Evolutionary conservation across 1,140 invertebrate genomes (phyloP).

Genomic region (Odontomachus brunneus): DNA sequence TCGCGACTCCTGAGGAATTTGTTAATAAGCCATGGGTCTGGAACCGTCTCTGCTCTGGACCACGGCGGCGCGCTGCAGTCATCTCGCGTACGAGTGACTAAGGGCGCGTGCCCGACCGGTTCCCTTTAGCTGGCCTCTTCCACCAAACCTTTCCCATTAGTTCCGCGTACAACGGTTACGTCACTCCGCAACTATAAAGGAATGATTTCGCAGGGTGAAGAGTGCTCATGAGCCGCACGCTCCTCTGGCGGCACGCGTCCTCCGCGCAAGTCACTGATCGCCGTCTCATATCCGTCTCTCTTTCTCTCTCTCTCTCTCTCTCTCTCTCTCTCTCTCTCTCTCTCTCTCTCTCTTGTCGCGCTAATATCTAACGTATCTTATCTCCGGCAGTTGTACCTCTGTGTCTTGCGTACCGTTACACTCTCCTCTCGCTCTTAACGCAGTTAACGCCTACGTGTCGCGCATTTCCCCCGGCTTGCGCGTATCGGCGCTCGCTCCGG

Average conservation of each 20-base stretch:
- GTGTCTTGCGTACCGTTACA: constrained; percentile 40
- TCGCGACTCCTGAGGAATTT: neutral
- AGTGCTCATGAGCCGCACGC: too few relatives aligned
- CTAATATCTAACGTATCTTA: constrained; percentile 48
- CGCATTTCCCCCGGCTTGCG: constrained; percentile 17
- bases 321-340: constrained; percentile 25
- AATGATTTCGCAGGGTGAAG: constrained; percentile 38
- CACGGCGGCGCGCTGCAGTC: constrained; percentile 7
- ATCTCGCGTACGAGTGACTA: constrained; percentile 29
- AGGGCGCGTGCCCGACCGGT: constrained; percentile 52
- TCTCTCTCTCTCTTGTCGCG: constrained; percentile 24
- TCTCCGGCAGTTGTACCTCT: constrained; percentile 36
- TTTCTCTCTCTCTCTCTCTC: constrained; percentile 28
- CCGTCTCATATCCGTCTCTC: constrained; percentile 27
- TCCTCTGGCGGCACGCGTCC: constrained; percentile 4
- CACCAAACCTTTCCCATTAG: constrained; percentile 50
- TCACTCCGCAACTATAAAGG: constrained; percentile 40
- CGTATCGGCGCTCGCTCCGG: neutral
- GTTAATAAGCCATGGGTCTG: neutral
- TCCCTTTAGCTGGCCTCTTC: constrained; percentile 49
- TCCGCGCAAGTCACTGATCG: constrained; percentile 30
- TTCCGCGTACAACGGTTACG: constrained; percentile 41
- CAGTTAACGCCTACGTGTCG: constrained; percentile 25
- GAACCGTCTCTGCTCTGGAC: neutral
- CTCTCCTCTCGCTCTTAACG: constrained; percentile 16